These are phyloP conservation scores for Battus philenor DNA, from an alignment of 1,140 invertebrate genomes.

Conservation along the genomic window DNA sequence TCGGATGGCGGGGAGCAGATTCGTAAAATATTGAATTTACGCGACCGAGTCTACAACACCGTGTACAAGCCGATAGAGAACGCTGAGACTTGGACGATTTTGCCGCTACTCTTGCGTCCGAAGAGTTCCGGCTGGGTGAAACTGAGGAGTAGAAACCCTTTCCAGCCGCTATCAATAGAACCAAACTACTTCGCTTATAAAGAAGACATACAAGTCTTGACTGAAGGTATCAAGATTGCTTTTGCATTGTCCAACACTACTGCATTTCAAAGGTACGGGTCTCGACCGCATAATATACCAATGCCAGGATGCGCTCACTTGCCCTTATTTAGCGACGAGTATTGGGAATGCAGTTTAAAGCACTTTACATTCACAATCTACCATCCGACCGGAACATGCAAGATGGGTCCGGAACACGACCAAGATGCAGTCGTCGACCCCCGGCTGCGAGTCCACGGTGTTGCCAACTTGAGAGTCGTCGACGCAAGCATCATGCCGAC, in stretches of 20 bases:
- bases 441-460: slow-evolving; percentile 83
- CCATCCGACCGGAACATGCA: slow-evolving; percentile 89
- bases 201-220: slow-evolving; percentile 84
- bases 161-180: slow-evolving; percentile 89
- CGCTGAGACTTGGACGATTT: slow-evolving; percentile 89
- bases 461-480: slow-evolving; percentile 83
- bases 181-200: slow-evolving; percentile 93
- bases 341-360: slow-evolving; percentile 89
- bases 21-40: slow-evolving; percentile 83
- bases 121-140: slow-evolving; percentile 88
- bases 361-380: slow-evolving; percentile 92
- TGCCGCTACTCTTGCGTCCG: slow-evolving; percentile 87
- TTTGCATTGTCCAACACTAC: slow-evolving; percentile 86
- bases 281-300: slow-evolving; percentile 84
- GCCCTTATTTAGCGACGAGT: slow-evolving; percentile 86
- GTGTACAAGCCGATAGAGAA: slow-evolving; percentile 88
- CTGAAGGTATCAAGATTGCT: slow-evolving; percentile 89
- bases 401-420: slow-evolving; percentile 89
- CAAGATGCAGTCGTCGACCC: slow-evolving; percentile 88
- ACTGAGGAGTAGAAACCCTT: slow-evolving; percentile 87
- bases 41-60: slow-evolving; percentile 88
- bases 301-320: slow-evolving; percentile 87
- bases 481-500: slow-evolving; percentile 89
- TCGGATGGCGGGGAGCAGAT: slow-evolving; percentile 88
- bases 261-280: slow-evolving; percentile 88